A percentile compares a stretch with the other conserved stretches of the same genome.
These are phyloP conservation scores for Rhinatrema bivittatum DNA, from an alignment of 2,797 vertebrate genomes.

Conservation along the genomic window DNA sequence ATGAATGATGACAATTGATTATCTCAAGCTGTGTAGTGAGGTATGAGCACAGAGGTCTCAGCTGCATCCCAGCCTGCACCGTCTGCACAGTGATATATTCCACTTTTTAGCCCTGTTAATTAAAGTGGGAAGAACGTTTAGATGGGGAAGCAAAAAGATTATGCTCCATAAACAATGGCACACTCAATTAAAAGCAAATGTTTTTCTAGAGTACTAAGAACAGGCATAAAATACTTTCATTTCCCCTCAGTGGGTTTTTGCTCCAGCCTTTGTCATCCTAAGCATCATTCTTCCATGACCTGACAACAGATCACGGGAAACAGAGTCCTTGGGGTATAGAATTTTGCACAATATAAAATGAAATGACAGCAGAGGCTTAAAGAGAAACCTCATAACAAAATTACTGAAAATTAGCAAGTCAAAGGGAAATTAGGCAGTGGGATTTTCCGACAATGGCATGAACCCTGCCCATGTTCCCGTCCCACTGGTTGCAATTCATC, in stretches of 20 bases:
- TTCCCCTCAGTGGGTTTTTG: conserved; percentile 11
- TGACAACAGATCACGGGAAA: too few species aligned
- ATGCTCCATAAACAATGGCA: conserved; percentile 19
- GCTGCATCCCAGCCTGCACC: conserved; percentile 23
- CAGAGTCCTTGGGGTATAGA: too few species aligned
- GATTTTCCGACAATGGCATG: too few species aligned
- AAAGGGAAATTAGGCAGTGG: too few species aligned
- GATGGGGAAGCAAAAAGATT: conserved; percentile 21
- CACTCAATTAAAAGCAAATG: conserved; percentile 16
- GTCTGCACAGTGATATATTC: conserved; percentile 12
- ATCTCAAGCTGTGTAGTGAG: conserved; percentile 8
- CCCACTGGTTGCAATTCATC: too few species aligned
- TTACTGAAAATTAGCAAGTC: too few species aligned
- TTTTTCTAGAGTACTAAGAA: background rate
- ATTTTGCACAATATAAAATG: too few species aligned
- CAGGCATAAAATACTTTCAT: conserved; percentile 19
- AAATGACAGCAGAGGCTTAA: too few species aligned
- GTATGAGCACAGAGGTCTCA: conserved; percentile 4
- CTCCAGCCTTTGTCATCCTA: background rate
- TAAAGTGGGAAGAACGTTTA: conserved; percentile 13
- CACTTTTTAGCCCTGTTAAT: conserved; percentile 24
- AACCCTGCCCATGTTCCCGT: too few species aligned
- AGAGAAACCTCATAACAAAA: too few species aligned
- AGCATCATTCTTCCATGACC: too few species aligned
- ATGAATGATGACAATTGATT: conserved; percentile 24